phyloP scores from a whole-genome alignment of 2,888 invertebrate genomes.

The Tenthredo distinguenda region DNA sequence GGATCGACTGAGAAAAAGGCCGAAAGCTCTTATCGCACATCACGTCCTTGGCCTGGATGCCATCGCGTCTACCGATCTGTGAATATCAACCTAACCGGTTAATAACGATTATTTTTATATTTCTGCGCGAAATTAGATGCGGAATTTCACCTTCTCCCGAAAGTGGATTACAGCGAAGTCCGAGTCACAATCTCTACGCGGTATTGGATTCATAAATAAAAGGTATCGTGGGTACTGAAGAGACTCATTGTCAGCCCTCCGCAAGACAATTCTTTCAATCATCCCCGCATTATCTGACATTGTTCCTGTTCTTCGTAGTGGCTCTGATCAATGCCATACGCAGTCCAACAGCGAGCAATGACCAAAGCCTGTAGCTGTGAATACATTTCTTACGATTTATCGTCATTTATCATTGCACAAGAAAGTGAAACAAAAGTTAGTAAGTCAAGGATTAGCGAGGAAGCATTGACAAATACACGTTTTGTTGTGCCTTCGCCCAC shows the following conservation, averaged over 20 bases:
- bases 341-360: background rate
- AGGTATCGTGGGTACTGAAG: background rate
- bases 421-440: background rate
- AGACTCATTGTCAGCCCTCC: background rate
- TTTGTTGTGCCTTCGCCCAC: background rate
- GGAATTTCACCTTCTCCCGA: background rate
- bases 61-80: background rate
- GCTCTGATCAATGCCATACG: background rate
- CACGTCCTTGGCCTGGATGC: background rate
- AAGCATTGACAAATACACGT: background rate
- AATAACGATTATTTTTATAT: background rate
- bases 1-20: background rate
- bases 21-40: background rate
- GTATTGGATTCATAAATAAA: constrained; percentile 3
- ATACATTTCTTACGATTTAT: background rate
- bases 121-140: background rate
- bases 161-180: background rate
- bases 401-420: background rate
- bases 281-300: background rate
- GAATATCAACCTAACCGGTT: background rate
- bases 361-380: background rate
- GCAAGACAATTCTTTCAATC: background rate
- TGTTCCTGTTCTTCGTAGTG: constrained; percentile 6
- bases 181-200: background rate
- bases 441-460: background rate